phyloP scores from a whole-genome alignment of 2,113 vertebrate species.

The Zapornia atra region DNA sequence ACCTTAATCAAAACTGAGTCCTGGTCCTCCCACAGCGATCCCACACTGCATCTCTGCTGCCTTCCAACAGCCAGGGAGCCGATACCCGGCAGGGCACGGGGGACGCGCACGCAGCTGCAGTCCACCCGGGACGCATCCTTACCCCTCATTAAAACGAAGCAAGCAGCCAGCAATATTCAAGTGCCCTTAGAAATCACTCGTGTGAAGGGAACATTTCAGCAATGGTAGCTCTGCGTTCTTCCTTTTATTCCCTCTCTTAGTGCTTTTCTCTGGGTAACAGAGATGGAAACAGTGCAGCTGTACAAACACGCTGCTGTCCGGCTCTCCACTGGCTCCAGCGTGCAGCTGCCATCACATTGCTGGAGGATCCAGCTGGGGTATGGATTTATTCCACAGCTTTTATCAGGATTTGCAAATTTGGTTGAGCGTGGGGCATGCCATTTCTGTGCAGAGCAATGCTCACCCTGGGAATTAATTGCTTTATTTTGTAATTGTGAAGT shows the following conservation, averaged over 20 bases:
- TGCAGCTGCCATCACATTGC: neutral
- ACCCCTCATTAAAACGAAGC: neutral
- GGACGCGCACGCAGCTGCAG: neutral
- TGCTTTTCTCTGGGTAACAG: neutral
- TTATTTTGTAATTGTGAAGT: neutral
- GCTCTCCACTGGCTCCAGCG: neutral
- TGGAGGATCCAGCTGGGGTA: neutral
- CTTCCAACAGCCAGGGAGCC: neutral
- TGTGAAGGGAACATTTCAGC: neutral
- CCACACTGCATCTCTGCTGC: neutral
- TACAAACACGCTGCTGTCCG: neutral
- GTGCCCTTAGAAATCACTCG: neutral
- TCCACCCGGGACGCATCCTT: neutral
- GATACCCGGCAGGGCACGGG: fast-evolving
- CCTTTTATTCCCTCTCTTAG: neutral
- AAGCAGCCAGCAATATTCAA: neutral
- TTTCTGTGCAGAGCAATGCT: neutral
- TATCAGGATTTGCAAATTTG: neutral
- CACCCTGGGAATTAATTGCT: neutral
- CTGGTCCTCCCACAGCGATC: neutral
- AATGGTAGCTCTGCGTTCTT: neutral
- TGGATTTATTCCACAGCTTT: neutral
- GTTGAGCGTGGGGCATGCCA: neutral
- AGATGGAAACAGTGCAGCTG: neutral
- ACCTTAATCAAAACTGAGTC: neutral